These are phyloP conservation scores for Lepeophtheirus nordmannii DNA, from an alignment of 2,888 invertebrate genomes.

Conservation along the genomic window DNA sequence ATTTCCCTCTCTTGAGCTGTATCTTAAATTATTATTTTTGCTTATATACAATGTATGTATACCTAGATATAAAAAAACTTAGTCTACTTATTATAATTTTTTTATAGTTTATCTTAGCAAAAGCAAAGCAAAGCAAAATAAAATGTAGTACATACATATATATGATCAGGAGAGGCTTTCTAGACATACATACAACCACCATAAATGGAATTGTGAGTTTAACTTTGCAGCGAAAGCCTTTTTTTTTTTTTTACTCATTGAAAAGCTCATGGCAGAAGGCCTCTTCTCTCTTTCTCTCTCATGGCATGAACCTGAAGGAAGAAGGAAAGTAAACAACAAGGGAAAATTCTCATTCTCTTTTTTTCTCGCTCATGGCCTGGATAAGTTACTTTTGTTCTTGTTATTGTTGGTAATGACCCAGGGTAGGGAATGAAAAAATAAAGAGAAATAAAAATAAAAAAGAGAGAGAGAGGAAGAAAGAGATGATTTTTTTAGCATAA, in stretches of 20 bases:
- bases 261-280: slow-evolving; percentile 3
- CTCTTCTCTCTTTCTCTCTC: background rate
- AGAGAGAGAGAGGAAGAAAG: background rate
- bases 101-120: too few species aligned
- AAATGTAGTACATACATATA: too few species aligned
- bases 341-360: background rate
- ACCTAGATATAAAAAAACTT: too few species aligned
- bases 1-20: too few species aligned
- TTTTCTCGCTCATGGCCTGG: slow-evolving; percentile 7
- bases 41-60: too few species aligned
- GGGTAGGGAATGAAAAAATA: background rate
- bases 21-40: too few species aligned
- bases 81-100: too few species aligned
- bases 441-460: background rate
- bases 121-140: too few species aligned
- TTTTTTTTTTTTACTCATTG: background rate
- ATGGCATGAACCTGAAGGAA: background rate
- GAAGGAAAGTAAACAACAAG: background rate
- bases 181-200: too few species aligned
- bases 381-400: background rate
- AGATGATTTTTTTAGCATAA: too few species aligned
- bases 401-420: slow-evolving; percentile 2
- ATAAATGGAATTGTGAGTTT: too few species aligned
- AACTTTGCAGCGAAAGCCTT: background rate
- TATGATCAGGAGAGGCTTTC: too few species aligned